Evolutionary conservation across 2,888 invertebrate species (phyloP).

Genomic region (Stictocephala bisonia): DNA sequence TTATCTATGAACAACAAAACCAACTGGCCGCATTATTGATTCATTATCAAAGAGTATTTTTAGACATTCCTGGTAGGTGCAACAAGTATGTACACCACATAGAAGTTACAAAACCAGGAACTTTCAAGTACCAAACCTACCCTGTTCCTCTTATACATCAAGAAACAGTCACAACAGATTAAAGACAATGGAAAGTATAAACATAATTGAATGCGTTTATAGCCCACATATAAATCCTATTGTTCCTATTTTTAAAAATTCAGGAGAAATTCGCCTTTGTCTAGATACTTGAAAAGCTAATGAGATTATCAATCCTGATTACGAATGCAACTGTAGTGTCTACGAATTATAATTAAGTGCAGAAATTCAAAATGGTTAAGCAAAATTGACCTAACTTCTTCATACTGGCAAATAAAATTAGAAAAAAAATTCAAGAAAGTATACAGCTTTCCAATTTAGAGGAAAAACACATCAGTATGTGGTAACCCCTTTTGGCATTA

Average conservation of each 20-base stretch:
- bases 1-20: too few species aligned
- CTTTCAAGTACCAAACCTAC: too few species aligned
- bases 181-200: too few species aligned
- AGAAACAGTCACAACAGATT: too few species aligned
- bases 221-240: constrained; percentile 1
- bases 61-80: too few species aligned
- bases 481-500: neutral
- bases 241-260: constrained; percentile 1
- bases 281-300: neutral
- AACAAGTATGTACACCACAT: too few species aligned
- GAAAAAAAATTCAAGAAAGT: neutral
- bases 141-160: too few species aligned
- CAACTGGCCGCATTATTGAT: too few species aligned
- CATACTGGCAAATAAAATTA: constrained; percentile 20
- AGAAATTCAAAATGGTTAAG: neutral
- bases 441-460: constrained; percentile 16
- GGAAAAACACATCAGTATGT: neutral
- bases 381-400: constrained; percentile 10
- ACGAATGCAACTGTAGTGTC: constrained; percentile 1
- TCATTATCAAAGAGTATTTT: too few species aligned
- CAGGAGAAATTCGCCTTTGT: constrained; percentile 2
- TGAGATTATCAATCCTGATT: constrained; percentile 12
- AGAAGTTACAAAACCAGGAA: too few species aligned
- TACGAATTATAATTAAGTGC: constrained; percentile 7
- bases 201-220: neutral